These are phyloP conservation scores for Petrocephalus zakoni DNA, from an alignment of 2,113 vertebrate species.

Conservation along the genomic window DNA sequence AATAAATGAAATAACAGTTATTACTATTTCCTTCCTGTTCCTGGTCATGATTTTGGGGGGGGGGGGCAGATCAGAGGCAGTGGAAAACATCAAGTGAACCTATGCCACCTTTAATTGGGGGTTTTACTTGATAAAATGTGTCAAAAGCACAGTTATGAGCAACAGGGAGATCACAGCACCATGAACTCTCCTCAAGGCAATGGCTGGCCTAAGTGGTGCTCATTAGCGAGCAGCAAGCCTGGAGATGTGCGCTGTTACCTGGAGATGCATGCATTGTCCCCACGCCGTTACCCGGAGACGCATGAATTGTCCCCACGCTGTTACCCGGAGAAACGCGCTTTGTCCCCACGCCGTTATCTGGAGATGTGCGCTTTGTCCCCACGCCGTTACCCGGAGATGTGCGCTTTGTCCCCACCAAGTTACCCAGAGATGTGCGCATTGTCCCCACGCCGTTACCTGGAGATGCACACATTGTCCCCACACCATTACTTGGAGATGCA, in stretches of 20 bases:
- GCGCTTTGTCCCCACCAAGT: background rate
- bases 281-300: background rate
- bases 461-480: background rate
- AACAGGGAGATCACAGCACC: background rate
- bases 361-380: background rate
- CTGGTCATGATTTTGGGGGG: background rate
- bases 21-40: background rate
- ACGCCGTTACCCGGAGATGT: background rate
- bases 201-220: background rate
- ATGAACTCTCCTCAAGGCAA: background rate
- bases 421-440: background rate
- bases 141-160: background rate
- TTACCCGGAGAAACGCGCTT: too few relatives aligned
- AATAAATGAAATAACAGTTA: background rate
- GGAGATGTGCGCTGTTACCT: background rate
- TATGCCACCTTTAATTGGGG: background rate
- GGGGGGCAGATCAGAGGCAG: background rate
- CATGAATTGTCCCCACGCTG: background rate
- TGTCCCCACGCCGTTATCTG: constrained; percentile 7
- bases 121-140: background rate
- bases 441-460: background rate
- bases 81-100: background rate
- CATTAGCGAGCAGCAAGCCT: constrained; percentile 31
- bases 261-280: too few relatives aligned
- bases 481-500: background rate